Conservation (phyloP, 2,888 invertebrate species). For the Opisthograptis luteolata region DNA sequence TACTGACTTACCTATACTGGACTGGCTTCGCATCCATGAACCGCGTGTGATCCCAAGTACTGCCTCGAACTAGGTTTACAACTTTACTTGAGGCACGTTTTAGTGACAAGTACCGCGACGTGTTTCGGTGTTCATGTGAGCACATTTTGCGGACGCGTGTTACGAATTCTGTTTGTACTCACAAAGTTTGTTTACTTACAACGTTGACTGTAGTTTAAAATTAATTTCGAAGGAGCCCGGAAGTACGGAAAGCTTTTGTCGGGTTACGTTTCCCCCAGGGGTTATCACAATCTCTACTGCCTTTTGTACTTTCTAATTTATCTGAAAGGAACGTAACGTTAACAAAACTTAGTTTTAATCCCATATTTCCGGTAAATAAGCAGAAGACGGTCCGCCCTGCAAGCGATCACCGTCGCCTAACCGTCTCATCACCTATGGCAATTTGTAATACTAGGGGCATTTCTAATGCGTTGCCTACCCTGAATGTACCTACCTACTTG, state of each 20-base stretch:
- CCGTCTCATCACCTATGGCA: too few relatives aligned
- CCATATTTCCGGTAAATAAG: too few relatives aligned
- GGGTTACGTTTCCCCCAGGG: conserved; percentile 14
- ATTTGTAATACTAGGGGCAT: too few relatives aligned
- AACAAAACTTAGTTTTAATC: background rate
- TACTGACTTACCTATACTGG: too few relatives aligned
- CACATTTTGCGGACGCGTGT: conserved; percentile 35
- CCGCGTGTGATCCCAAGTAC: conserved; percentile 1
- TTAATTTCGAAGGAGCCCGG: conserved; percentile 27
- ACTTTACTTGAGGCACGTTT: conserved; percentile 22
- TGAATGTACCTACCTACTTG: too few relatives aligned
- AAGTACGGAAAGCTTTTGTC: conserved; percentile 26
- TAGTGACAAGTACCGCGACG: conserved; percentile 32
- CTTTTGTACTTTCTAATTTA: background rate
- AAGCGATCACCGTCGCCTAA: too few relatives aligned
- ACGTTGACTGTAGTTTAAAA: conserved; percentile 29
- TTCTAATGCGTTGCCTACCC: too few relatives aligned
- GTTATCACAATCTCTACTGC: conserved; percentile 11
- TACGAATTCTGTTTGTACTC: conserved; percentile 32
- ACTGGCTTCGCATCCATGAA: too few relatives aligned
- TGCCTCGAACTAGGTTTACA: conserved; percentile 6
- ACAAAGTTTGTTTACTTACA: conserved; percentile 31
- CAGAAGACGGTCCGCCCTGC: too few relatives aligned
- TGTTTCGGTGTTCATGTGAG: conserved; percentile 34
- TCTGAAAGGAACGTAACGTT: background rate